Evolutionary conservation across 2,797 vertebrate species (phyloP), one percentile per base, ranked within the genome.

Genomic region (Chloroceryle inda): DNA sequence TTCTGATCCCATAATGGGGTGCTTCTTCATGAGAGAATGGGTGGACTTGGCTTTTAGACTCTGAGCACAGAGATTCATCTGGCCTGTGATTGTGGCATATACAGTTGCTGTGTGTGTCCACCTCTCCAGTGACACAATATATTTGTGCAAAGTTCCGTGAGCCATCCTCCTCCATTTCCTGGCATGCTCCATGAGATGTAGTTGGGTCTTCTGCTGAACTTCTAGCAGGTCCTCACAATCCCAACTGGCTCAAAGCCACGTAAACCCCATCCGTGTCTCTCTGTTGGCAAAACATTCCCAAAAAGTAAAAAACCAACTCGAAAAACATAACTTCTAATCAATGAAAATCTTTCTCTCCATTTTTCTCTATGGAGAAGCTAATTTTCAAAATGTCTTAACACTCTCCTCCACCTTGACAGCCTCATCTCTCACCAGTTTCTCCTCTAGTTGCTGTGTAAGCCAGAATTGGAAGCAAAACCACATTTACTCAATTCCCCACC

Each of bases 111-210:
- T 26, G 1, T 21, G 3, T 16, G n/a, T 42, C 50, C 26, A 47
- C 8, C 42, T 47, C 10, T 66, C 16, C 18, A 35, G 16, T 33
- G 69, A 21, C 33, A 37, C 24, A 52, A 79, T 55, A n/a, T n/a
- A 35, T 24, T 85, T 45, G 4, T 56, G 27, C 24, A 19, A 37
- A n/a, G 17, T 18, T 13, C 18, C 0, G 0, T 11, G 68, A 40
- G 17, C 13, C 7, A 3, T 21, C 13, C 7, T 64, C 3, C 5
- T 1, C 9, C 6, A 0, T 64, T 38, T 82, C 47, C 12, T 69
- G 1, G 4, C 3, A 3, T 26, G 26, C 67, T 7, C n/a, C 44
- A 33, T 11, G 7, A 45, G 40, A 82, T 26, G n/a, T 50, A 40
- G 13, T 13, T 47, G n/a, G 10, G 5, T 63, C n/a, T 67, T 79